phyloP scores from a whole-genome alignment of 2,797 vertebrate genomes.

The Acanthiza pusilla region DNA sequence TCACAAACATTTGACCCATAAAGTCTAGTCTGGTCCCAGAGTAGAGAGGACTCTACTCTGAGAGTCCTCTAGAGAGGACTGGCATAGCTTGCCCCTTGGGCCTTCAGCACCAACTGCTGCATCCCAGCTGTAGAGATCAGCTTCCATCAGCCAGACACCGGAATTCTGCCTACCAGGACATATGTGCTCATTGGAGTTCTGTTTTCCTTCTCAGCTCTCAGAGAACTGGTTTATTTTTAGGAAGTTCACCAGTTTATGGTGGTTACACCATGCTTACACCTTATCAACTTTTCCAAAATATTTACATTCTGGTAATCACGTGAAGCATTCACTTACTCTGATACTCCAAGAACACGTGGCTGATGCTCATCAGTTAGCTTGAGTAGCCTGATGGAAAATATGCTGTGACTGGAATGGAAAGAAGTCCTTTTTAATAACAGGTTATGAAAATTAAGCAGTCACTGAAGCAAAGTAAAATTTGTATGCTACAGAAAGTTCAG shows the following conservation, averaged over 20 bases:
- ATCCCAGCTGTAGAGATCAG: neutral
- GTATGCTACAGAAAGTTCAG: neutral
- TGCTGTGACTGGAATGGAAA: constrained; percentile 83
- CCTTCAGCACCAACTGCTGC: neutral
- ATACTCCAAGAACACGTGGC: constrained; percentile 73
- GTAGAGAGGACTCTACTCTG: too few species aligned
- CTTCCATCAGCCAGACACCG: neutral
- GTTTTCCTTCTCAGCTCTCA: neutral
- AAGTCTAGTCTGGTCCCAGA: neutral
- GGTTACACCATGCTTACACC: neutral
- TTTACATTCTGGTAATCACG: neutral
- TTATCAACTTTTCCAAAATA: neutral
- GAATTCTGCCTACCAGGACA: neutral
- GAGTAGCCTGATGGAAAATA: constrained; percentile 89
- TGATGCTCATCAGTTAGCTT: constrained; percentile 65
- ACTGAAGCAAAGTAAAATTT: neutral
- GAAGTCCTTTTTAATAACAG: neutral
- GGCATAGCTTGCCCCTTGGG: neutral
- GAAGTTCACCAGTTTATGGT: neutral
- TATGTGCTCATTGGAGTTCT: neutral
- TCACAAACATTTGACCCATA: neutral
- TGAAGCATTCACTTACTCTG: constrained; percentile 80
- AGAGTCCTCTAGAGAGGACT: neutral
- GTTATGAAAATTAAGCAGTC: neutral
- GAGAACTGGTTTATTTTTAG: neutral